Evolutionary conservation across 2,797 vertebrate species (phyloP), one percentile per base, ranked within the genome.

Genomic region (Allobates femoralis): DNA sequence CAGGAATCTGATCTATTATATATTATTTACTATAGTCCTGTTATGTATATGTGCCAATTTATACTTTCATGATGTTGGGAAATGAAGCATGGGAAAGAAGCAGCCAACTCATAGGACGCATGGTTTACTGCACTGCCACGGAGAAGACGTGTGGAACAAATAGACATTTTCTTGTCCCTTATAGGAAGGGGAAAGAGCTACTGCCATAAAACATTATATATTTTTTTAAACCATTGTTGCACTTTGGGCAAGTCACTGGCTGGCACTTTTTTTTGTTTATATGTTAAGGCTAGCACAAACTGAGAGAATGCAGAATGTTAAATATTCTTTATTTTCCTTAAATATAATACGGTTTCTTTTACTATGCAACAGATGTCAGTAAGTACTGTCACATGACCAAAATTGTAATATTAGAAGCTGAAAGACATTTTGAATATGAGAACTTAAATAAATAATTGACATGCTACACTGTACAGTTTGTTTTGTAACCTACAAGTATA

Each of bases 31-130:
- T 90, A 96, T 99, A 37, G 91, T 96, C 93, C 96, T 98, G 95
- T 95, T 99, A 93, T 99, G 98, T 94, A 94, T 99, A 92, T 99
- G 98, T 98, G 98, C 98, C 91, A 99, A 99, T 94, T 93, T 99
- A 92, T 99, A 99, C 95, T 99, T 99, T 94, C 97, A 99, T 81
- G 95, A 97, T 66, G 96, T 98, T 91, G 94, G 92, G 56, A 92
- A 94, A 91, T 92, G 92, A 96, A 74, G 89, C 89, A 83, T 67
- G 81, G 32, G 8, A 26, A 83, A 19, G 55, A 58, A 26, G 3
- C 56, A 55, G 26, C 15, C 37, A 64, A 71, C 37, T 74, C 51
- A 60, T 21, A 32, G 58, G 51, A 80, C 51, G 69, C 58, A 85
- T 85, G 69, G 51, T 69, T 21, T 69, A 46, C 58, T 41, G 58